Evolutionary conservation across 2,888 invertebrate genomes (phyloP).

Genomic region (Perizoma flavofasciatum): DNA sequence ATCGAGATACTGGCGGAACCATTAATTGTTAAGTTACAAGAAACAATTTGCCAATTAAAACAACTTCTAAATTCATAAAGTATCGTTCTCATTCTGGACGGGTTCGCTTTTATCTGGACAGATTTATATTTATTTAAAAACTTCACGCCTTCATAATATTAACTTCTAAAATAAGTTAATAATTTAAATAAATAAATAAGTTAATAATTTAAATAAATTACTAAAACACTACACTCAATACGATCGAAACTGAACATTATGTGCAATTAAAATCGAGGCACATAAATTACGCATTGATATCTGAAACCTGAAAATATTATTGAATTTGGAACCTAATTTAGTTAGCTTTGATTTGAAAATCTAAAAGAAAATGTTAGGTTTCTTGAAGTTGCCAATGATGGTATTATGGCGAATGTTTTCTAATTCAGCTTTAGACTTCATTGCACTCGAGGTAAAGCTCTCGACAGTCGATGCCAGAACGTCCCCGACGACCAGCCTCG

Average conservation of each 20-base stretch:
- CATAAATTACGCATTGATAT: constrained; percentile 18
- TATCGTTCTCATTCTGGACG: constrained; percentile 43
- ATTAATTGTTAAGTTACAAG: constrained; percentile 53
- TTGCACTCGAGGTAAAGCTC: constrained; percentile 94
- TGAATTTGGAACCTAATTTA: constrained; percentile 35
- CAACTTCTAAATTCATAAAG: constrained; percentile 44
- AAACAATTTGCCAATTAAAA: constrained; percentile 63
- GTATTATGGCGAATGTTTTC: constrained; percentile 43
- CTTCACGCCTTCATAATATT: constrained; percentile 61
- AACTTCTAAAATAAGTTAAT: constrained; percentile 81
- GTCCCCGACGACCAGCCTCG: constrained; percentile 93
- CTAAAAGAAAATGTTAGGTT: constrained; percentile 38
- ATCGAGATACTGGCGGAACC: constrained; percentile 71
- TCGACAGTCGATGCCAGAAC: constrained; percentile 93
- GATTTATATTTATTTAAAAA: constrained; percentile 46
- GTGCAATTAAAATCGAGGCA: constrained; percentile 25
- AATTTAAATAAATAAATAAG: constrained; percentile 82
- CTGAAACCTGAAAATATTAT: constrained; percentile 23
- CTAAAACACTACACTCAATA: constrained; percentile 63
- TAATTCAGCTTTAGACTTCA: constrained; percentile 86
- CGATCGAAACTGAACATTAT: constrained; percentile 42
- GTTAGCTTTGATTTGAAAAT: constrained; percentile 29
- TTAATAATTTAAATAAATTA: constrained; percentile 80
- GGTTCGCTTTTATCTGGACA: constrained; percentile 27
- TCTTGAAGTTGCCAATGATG: constrained; percentile 34